Percentiles rank a stretch among this genome's conserved stretches.
These are phyloP conservation scores for Ptychadena robeensis DNA, from an alignment of 2,797 vertebrate species.

Conservation along the genomic window DNA sequence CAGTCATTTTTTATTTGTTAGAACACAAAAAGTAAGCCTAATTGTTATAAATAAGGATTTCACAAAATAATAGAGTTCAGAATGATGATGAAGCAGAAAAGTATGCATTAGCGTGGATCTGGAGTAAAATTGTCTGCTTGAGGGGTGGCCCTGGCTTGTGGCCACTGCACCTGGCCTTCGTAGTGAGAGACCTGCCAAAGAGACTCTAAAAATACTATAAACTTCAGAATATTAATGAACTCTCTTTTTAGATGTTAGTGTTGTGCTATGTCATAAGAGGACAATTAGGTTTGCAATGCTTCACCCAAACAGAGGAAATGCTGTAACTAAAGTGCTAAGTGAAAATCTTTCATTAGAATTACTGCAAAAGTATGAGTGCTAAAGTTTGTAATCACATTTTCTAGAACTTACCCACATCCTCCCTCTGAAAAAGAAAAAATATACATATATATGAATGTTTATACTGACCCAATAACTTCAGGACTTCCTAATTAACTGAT, in stretches of 20 bases:
- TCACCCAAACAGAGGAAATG: slow-evolving; percentile 28
- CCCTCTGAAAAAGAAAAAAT: too few species aligned
- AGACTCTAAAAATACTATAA: slow-evolving; percentile 51
- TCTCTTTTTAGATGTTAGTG: slow-evolving; percentile 50
- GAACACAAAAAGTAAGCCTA: slow-evolving; percentile 23
- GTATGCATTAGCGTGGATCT: slow-evolving; percentile 48
- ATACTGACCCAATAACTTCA: too few species aligned
- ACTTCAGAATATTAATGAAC: slow-evolving; percentile 57
- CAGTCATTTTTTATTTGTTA: neutral
- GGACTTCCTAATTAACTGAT: too few species aligned
- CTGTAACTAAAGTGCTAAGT: neutral
- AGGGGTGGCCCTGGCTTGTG: slow-evolving; percentile 54
- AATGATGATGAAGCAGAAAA: slow-evolving; percentile 55
- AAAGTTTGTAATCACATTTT: neutral
- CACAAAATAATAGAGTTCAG: slow-evolving; percentile 24
- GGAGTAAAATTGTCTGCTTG: slow-evolving; percentile 48
- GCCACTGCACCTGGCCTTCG: slow-evolving; percentile 59
- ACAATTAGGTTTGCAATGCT: slow-evolving; percentile 39
- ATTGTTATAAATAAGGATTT: slow-evolving; percentile 35
- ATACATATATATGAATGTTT: too few species aligned
- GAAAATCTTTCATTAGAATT: neutral
- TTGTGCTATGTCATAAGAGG: slow-evolving; percentile 43
- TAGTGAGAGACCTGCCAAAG: slow-evolving; percentile 52
- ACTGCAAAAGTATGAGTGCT: neutral
- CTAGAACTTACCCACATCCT: too few species aligned